Percentiles rank a stretch among this genome's conserved stretches.
phyloP scores from a whole-genome alignment of 1,140 invertebrate species.

The Drosophila littoralis region DNA sequence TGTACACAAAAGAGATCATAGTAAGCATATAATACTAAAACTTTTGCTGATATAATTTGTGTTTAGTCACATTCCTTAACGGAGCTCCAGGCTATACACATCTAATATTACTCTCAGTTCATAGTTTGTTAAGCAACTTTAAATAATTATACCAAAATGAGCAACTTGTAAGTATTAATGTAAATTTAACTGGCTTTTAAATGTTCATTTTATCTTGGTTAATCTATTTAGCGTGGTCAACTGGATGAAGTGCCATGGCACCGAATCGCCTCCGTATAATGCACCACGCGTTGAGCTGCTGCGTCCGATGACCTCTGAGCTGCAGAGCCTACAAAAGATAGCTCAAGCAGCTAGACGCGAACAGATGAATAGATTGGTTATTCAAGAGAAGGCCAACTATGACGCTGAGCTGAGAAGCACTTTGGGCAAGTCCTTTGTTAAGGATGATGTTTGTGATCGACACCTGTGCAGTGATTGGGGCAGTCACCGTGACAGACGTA shows the following conservation, averaged over 20 bases:
- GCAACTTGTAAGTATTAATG: conserved; percentile 28
- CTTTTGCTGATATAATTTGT: background rate
- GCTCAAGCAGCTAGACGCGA: conserved; percentile 19
- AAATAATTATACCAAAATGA: conserved; percentile 10
- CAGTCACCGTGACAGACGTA: conserved; percentile 4
- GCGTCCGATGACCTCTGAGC: conserved; percentile 38
- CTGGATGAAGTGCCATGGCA: conserved; percentile 51
- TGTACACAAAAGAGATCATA: background rate
- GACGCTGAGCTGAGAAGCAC: conserved; percentile 36
- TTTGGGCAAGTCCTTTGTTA: conserved; percentile 44
- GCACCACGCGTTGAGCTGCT: conserved; percentile 31
- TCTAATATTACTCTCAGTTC: background rate
- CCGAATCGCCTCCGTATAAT: conserved; percentile 25
- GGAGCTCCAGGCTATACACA: background rate
- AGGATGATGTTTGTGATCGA: conserved; percentile 49
- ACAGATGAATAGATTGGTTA: conserved; percentile 29
- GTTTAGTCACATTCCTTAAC: background rate
- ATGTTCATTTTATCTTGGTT: background rate
- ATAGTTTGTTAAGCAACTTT: background rate
- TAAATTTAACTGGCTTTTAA: too few species aligned
- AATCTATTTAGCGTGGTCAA: conserved; percentile 18
- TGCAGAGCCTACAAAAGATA: conserved; percentile 32
- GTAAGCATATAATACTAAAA: background rate
- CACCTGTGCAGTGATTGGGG: conserved; percentile 20
- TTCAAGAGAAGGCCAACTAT: conserved; percentile 34